phyloP scores from a whole-genome alignment of 1,140 invertebrate genomes.

The Aradophagus sp. region DNA sequence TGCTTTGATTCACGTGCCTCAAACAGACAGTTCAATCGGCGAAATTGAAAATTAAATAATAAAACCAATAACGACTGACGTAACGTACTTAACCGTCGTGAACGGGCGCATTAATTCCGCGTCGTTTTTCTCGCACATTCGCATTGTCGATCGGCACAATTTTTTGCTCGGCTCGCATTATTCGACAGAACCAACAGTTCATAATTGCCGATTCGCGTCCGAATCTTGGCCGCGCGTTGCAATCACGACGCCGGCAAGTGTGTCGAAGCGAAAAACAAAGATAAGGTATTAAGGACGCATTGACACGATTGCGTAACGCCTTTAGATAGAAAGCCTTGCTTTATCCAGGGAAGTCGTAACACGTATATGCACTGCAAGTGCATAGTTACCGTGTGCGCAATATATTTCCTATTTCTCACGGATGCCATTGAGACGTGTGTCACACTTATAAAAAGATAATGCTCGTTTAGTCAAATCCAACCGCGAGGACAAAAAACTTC shows the following conservation, averaged over 20 bases:
- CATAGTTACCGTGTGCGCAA: slow-evolving; percentile 15
- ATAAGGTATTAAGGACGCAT: slow-evolving; percentile 23
- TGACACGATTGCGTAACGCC: slow-evolving; percentile 32
- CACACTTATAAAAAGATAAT: slow-evolving; percentile 33
- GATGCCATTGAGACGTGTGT: slow-evolving; percentile 25
- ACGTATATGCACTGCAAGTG: slow-evolving; percentile 4
- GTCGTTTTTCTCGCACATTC: no score
- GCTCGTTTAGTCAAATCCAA: slow-evolving; percentile 19
- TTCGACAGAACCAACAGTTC: no score
- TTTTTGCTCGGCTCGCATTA: no score
- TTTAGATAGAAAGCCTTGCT: slow-evolving; percentile 30
- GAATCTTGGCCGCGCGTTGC: no score
- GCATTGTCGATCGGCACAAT: no score
- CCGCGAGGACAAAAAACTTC: neutral
- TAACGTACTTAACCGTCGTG: no score
- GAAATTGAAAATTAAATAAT: no score
- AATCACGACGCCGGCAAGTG: neutral
- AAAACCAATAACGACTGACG: no score
- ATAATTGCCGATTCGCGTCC: no score
- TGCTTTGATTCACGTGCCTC: no score
- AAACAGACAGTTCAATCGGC: no score
- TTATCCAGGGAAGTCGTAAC: slow-evolving; percentile 24
- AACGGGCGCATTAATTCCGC: no score
- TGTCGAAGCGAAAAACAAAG: slow-evolving; percentile 10
- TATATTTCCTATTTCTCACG: slow-evolving; percentile 42